A percentile compares a stretch with the other conserved stretches of the same genome.
phyloP scores from a whole-genome alignment of 2,113 vertebrate genomes.

The Rissa tridactyla region DNA sequence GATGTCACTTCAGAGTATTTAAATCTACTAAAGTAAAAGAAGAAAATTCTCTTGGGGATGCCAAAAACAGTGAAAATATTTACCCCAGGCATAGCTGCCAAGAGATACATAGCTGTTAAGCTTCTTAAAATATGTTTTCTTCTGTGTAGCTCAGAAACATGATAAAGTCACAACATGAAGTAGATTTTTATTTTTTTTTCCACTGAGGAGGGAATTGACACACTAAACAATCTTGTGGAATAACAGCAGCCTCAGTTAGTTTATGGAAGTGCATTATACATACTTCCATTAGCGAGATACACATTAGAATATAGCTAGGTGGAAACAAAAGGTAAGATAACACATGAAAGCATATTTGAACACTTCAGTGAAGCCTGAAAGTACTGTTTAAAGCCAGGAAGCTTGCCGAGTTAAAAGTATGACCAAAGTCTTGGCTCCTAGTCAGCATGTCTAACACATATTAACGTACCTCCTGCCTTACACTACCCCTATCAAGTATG shows the following conservation, averaged over 20 bases:
- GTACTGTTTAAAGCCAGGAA: not conserved
- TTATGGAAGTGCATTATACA: not conserved
- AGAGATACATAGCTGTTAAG: not conserved
- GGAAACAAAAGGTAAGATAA: not conserved
- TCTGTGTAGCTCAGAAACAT: not conserved
- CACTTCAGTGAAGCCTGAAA: not conserved
- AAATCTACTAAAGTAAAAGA: not conserved
- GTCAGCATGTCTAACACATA: not conserved
- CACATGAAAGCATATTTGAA: not conserved
- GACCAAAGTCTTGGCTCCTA: not conserved
- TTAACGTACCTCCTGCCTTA: not conserved
- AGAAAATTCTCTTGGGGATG: not conserved
- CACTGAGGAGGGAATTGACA: not conserved
- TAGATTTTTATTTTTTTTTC: not conserved
- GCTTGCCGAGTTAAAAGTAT: not conserved
- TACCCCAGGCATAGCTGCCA: not conserved
- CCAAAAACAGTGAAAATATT: not conserved
- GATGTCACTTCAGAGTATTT: not conserved
- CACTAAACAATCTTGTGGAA: not conserved
- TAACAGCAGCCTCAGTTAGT: not conserved
- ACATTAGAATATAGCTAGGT: not conserved
- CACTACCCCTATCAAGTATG: not conserved
- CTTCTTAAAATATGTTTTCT: not conserved
- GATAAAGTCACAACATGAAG: not conserved
- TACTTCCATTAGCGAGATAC: not conserved